Conservation (phyloP, 2,888 invertebrate species). For the Neoitamus cyanurus region DNA sequence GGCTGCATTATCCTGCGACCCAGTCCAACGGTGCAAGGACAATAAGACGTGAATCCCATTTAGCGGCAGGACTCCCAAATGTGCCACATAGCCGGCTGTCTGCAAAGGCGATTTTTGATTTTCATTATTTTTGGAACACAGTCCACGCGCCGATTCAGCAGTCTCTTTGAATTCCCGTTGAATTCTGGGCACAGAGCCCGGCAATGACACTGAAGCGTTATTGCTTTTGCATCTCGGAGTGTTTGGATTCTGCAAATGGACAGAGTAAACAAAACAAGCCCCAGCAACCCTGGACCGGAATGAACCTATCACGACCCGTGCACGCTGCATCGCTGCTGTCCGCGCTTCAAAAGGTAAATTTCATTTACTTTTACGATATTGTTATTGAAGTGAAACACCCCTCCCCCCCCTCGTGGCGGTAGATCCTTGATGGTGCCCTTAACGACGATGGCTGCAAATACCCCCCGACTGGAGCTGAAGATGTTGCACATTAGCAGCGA, state of each 20-base stretch:
- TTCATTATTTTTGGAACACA: conserved; percentile 10
- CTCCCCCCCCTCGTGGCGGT: background rate
- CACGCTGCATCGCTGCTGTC: background rate
- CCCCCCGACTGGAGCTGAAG: background rate
- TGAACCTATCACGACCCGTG: background rate
- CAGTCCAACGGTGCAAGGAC: background rate
- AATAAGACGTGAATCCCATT: conserved; percentile 16
- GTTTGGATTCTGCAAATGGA: conserved; percentile 16
- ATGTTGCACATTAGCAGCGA: conserved; percentile 29
- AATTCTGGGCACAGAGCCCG: background rate
- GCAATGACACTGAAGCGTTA: background rate
- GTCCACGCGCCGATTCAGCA: background rate
- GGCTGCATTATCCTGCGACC: background rate
- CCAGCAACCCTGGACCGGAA: background rate
- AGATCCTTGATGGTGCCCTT: background rate
- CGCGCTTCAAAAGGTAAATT: conserved; percentile 47
- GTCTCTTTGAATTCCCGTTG: background rate
- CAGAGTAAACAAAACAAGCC: background rate
- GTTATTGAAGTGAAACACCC: conserved; percentile 42
- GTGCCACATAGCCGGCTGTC: background rate
- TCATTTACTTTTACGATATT: conserved; percentile 50
- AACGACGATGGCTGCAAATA: conserved; percentile 13
- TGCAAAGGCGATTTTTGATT: conserved; percentile 30
- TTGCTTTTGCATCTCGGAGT: conserved; percentile 16
- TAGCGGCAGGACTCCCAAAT: background rate